These are phyloP conservation scores for Chlorops oryzae DNA, from an alignment of 1,140 invertebrate genomes.

Conservation along the genomic window DNA sequence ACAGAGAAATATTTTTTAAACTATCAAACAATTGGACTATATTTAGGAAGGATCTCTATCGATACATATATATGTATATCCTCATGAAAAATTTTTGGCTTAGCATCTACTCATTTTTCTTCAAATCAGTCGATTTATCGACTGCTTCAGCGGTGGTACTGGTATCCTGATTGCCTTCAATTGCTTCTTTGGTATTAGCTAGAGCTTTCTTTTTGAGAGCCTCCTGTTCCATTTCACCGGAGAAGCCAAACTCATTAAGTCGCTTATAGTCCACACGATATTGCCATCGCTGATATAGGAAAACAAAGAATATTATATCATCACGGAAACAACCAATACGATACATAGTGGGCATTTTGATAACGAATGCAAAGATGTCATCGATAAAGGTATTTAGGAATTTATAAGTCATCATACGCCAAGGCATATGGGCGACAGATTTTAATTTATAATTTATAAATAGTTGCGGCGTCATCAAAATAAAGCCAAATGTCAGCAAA, in stretches of 20 bases:
- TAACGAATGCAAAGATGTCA: slow-evolving; percentile 99
- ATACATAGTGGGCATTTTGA: slow-evolving; percentile 99
- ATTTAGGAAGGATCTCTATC: too few species aligned
- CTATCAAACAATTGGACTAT: too few species aligned
- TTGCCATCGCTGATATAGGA: slow-evolving; percentile 97
- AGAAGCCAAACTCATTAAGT: slow-evolving; percentile 95
- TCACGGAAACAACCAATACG: slow-evolving; percentile 92
- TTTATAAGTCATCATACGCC: slow-evolving; percentile 99
- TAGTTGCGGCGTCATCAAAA: slow-evolving; percentile 99
- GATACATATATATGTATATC: background rate
- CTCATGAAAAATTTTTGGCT: background rate
- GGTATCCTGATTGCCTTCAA: slow-evolving; percentile 23
- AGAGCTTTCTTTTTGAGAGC: slow-evolving; percentile 28
- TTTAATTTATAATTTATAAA: slow-evolving; percentile 99
- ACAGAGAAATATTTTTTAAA: too few species aligned
- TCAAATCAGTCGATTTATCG: slow-evolving; percentile 39
- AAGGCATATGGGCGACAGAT: slow-evolving; percentile 96
- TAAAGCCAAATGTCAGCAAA: slow-evolving; percentile 97
- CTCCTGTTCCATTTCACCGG: slow-evolving; percentile 62
- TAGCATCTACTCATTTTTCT: slow-evolving; percentile 34
- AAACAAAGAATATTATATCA: slow-evolving; percentile 98
- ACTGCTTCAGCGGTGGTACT: too few species aligned
- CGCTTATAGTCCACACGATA: slow-evolving; percentile 92
- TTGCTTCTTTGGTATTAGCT: slow-evolving; percentile 12
- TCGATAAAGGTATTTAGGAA: slow-evolving; percentile 99